A percentile compares a stretch with the other conserved stretches of the same genome.
These are phyloP conservation scores for Cephalotes varians DNA, from an alignment of 2,888 invertebrate genomes.

Conservation along the genomic window DNA sequence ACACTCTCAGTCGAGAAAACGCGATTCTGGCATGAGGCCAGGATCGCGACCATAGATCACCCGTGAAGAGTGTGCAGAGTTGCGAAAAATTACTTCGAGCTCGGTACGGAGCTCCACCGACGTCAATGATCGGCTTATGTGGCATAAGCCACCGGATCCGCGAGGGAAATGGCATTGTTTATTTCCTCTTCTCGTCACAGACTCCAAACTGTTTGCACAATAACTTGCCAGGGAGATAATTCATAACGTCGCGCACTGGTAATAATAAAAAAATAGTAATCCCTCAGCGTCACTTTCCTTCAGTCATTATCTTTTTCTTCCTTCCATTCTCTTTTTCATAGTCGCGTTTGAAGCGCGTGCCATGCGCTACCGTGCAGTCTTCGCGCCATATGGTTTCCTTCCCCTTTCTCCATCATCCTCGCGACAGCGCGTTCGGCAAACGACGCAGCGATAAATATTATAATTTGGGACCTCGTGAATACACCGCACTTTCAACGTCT, in stretches of 20 bases:
- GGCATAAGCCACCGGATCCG: background rate
- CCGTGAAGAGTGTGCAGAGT: constrained; percentile 58
- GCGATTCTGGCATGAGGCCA: constrained; percentile 69
- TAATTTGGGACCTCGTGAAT: constrained; percentile 73
- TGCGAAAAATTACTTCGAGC: constrained; percentile 65
- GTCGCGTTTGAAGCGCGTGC: constrained; percentile 72
- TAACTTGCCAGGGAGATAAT: background rate
- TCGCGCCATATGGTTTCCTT: constrained; percentile 78
- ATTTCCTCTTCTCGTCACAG: background rate
- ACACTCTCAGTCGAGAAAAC: constrained; percentile 52
- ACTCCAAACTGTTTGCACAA: background rate
- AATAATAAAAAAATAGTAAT: background rate
- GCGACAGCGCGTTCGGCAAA: constrained; percentile 66
- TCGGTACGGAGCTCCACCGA: constrained; percentile 5
- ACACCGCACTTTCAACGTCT: constrained; percentile 66
- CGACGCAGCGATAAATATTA: constrained; percentile 76
- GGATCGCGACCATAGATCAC: constrained; percentile 65
- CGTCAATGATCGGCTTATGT: constrained; percentile 35
- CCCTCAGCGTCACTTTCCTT: constrained; percentile 33
- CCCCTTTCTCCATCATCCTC: constrained; percentile 65
- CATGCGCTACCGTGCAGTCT: constrained; percentile 67
- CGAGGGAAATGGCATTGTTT: constrained; percentile 10
- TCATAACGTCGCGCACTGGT: background rate
- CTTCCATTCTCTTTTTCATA: constrained; percentile 52
- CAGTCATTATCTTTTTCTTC: constrained; percentile 8